phyloP scores from a whole-genome alignment of 2,888 invertebrate species.

The Drosophila recens region DNA sequence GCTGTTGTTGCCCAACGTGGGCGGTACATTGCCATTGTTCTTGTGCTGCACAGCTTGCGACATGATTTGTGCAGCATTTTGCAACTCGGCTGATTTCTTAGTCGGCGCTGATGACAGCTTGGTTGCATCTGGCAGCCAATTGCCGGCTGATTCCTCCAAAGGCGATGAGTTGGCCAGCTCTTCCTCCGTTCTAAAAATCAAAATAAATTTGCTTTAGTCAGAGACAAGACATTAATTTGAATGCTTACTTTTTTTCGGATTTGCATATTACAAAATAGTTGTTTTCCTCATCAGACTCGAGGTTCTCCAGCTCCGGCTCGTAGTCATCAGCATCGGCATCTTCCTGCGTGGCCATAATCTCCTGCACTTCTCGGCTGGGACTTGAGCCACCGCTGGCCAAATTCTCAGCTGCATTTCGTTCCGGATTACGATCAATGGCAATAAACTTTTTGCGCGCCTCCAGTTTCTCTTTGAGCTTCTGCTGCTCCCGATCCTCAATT shows the following conservation, averaged over 20 bases:
- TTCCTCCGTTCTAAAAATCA: slow-evolving; percentile 43
- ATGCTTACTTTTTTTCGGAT: slow-evolving; percentile 41
- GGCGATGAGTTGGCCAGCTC: slow-evolving; percentile 54
- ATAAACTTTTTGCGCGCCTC: slow-evolving; percentile 83
- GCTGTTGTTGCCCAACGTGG: slow-evolving; percentile 56
- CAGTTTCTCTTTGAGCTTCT: slow-evolving; percentile 82
- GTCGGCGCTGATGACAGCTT: slow-evolving; percentile 60
- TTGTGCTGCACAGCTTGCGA: slow-evolving; percentile 81
- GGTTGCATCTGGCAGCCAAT: slow-evolving; percentile 70
- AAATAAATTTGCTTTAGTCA: background rate
- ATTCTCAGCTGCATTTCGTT: slow-evolving; percentile 77
- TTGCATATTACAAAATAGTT: slow-evolving; percentile 37
- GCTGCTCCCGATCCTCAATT: slow-evolving; percentile 84
- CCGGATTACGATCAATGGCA: slow-evolving; percentile 80
- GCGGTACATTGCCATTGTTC: slow-evolving; percentile 71
- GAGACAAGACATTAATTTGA: background rate
- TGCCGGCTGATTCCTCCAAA: slow-evolving; percentile 35
- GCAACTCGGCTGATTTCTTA: slow-evolving; percentile 83
- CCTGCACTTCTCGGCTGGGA: slow-evolving; percentile 95
- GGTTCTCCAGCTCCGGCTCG: slow-evolving; percentile 51
- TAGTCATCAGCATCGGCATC: slow-evolving; percentile 69
- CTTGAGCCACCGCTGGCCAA: slow-evolving; percentile 93
- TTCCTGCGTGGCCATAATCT: slow-evolving; percentile 92
- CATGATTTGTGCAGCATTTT: slow-evolving; percentile 83
- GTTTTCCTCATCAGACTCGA: slow-evolving; percentile 64